Percentiles rank a stretch among this genome's conserved stretches.
Evolutionary conservation across 1,140 invertebrate genomes (phyloP).

Genomic region (Trichoplusia ni): DNA sequence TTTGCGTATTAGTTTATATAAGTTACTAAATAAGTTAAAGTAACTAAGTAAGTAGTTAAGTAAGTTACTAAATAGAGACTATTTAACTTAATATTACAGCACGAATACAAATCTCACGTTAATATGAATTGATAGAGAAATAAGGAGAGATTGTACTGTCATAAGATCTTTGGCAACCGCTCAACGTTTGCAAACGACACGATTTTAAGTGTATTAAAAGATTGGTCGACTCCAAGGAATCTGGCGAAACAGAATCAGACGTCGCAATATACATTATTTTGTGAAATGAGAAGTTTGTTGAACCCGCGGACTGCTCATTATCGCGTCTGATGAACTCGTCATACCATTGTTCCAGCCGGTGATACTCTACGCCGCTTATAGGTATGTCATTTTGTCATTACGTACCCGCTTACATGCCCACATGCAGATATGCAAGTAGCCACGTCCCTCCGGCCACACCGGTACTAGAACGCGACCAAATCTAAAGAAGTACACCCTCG

Average conservation of each 20-base stretch:
- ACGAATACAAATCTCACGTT: no score
- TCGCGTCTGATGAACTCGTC: slow-evolving; percentile 76
- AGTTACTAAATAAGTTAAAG: no score
- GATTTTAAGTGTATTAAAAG: slow-evolving; percentile 32
- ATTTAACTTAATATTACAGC: no score
- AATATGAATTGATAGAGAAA: background rate
- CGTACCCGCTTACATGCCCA: background rate
- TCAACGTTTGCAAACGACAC: slow-evolving; percentile 24
- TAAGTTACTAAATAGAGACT: no score
- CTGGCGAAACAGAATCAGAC: slow-evolving; percentile 57
- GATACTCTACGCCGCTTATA: slow-evolving; percentile 55
- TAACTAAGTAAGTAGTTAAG: no score
- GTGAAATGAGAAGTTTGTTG: slow-evolving; percentile 76
- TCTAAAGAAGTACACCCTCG: no score
- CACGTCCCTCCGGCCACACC: no score
- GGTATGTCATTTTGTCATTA: slow-evolving; percentile 37
- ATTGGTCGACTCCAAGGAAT: slow-evolving; percentile 42
- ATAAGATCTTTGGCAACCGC: slow-evolving; percentile 27
- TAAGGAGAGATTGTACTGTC: background rate
- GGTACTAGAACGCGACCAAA: no score
- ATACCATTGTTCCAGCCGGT: slow-evolving; percentile 67
- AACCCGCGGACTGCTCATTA: slow-evolving; percentile 77
- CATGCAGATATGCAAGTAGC: no score
- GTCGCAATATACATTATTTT: slow-evolving; percentile 67
- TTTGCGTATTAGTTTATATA: no score